Percentiles rank a stretch among this genome's conserved stretches.
Conservation (phyloP, 2,113 vertebrate species). For the Pseudopipra pipra region DNA sequence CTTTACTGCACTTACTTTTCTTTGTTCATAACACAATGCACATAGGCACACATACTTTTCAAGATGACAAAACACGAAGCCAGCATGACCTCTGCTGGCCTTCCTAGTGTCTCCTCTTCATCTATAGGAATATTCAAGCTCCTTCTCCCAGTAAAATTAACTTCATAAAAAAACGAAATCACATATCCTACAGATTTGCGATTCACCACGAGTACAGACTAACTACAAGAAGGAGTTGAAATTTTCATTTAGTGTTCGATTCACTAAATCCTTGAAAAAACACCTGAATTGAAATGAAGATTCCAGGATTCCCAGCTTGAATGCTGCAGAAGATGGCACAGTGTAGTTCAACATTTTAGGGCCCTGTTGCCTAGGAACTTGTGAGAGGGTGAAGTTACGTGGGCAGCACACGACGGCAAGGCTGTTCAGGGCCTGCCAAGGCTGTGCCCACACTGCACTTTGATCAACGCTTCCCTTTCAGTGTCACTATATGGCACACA, state of each 20-base stretch:
- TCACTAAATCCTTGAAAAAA: not conserved
- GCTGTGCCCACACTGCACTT: not conserved
- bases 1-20: not conserved
- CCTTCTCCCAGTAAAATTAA: not conserved
- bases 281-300: not conserved
- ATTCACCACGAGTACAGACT: not conserved
- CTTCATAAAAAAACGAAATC: not conserved
- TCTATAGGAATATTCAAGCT: not conserved
- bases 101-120: not conserved
- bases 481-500: not conserved
- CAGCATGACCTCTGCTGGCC: not conserved
- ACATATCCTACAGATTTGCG: not conserved
- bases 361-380: not conserved
- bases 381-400: not conserved
- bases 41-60: not conserved
- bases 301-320: not conserved
- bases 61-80: not conserved
- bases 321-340: not conserved
- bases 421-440: not conserved
- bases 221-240: not conserved
- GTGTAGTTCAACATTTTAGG: not conserved
- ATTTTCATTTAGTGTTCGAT: not conserved
- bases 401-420: not conserved
- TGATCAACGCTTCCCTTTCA: not conserved
- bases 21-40: not conserved